A percentile compares a stretch with the other conserved stretches of the same genome.
phyloP scores from a whole-genome alignment of 2,797 vertebrate species.

The Rhinichthys osculus region DNA sequence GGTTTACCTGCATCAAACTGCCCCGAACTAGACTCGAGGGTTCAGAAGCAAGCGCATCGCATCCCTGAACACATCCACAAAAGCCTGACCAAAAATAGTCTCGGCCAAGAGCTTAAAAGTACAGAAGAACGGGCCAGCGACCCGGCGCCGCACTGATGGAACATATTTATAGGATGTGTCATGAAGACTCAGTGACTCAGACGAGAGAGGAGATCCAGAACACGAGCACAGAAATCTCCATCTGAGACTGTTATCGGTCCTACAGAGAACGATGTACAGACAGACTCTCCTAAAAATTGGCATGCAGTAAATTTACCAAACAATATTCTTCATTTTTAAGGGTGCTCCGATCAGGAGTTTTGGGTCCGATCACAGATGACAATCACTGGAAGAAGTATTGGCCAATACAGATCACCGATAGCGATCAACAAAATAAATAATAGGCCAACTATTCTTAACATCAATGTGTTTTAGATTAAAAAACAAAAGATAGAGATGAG shows the following conservation, averaged over 20 bases:
- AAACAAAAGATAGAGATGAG: background rate
- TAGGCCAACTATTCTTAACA: no score
- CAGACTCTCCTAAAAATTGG: background rate
- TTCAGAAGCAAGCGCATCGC: background rate
- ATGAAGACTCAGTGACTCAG: conserved; percentile 34
- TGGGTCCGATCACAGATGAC: background rate
- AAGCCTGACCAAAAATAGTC: conserved; percentile 22
- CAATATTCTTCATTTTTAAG: background rate
- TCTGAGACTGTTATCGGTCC: background rate
- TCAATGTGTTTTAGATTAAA: background rate
- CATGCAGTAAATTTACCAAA: background rate
- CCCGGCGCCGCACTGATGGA: conserved; percentile 1
- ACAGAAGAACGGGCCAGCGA: conserved; percentile 4
- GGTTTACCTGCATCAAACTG: background rate
- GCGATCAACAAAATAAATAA: no score
- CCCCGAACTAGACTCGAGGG: background rate
- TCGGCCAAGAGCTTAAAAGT: conserved; percentile 18
- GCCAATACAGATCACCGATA: background rate
- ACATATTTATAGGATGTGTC: conserved; percentile 40
- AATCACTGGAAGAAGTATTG: background rate
- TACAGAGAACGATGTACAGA: background rate
- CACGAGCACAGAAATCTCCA: background rate
- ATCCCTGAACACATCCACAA: background rate
- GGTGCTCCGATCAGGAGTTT: background rate
- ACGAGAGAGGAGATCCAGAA: background rate